Evolutionary conservation across 2,888 invertebrate species (phyloP).

Genomic region (Asteroscopus sphinx): DNA sequence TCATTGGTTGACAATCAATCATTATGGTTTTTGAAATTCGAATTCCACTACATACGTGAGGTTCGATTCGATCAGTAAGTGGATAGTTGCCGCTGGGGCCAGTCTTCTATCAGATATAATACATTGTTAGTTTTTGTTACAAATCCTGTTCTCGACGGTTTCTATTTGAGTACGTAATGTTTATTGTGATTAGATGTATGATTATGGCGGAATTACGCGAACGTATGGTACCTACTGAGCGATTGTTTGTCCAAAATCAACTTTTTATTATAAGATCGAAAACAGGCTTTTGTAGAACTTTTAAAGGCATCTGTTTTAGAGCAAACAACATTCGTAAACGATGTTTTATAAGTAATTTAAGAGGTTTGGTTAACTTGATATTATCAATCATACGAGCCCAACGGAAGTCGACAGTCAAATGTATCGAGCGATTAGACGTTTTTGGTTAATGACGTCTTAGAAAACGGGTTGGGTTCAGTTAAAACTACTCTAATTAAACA

Average conservation of each 20-base stretch:
- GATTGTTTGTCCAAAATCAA: conserved; percentile 33
- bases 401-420: conserved; percentile 44
- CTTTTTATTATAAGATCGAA: conserved; percentile 18
- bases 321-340: conserved; percentile 18
- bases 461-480: conserved; percentile 38
- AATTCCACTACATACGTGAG: conserved; percentile 81
- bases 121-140: conserved; percentile 61
- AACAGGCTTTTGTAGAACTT: conserved; percentile 17
- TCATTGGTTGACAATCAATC: conserved; percentile 89
- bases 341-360: conserved; percentile 24
- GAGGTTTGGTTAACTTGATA: conserved; percentile 14
- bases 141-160: conserved; percentile 58
- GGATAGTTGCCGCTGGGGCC: conserved; percentile 68
- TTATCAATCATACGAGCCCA: conserved; percentile 41
- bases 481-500: conserved; percentile 39
- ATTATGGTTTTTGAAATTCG: conserved; percentile 87
- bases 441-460: conserved; percentile 48
- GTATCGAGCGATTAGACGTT: conserved; percentile 33
- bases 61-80: conserved; percentile 79
- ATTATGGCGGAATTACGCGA: conserved; percentile 48
- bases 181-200: conserved; percentile 51
- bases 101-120: conserved; percentile 64
- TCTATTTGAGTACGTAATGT: conserved; percentile 53
- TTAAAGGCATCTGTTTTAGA: conserved; percentile 18
- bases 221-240: conserved; percentile 18